Percentiles rank a stretch among this genome's conserved stretches.
Conservation (phyloP, 2,888 invertebrate species). For the Eurytoma californica region DNA sequence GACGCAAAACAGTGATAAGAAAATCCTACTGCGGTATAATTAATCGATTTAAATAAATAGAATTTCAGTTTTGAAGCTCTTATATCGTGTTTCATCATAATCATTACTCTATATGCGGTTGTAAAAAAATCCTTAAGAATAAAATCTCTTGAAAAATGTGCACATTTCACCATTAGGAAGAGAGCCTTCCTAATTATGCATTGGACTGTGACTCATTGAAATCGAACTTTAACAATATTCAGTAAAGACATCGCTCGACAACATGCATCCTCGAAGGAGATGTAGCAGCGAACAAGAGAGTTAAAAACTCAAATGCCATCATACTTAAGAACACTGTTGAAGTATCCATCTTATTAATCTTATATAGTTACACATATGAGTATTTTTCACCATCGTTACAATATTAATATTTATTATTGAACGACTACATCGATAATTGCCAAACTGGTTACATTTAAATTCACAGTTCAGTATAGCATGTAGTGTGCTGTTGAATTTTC, state of each 20-base stretch:
- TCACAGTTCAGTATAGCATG: too few relatives aligned
- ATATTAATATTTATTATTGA: slow-evolving; percentile 17
- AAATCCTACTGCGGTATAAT: slow-evolving; percentile 3
- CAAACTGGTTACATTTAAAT: not conserved
- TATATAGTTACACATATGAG: not conserved
- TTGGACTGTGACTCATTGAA: slow-evolving; percentile 12
- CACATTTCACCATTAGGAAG: slow-evolving; percentile 4
- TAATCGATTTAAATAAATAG: slow-evolving; percentile 17
- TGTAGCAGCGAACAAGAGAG: not conserved
- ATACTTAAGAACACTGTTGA: slow-evolving; percentile 13
- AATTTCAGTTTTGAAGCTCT: slow-evolving; percentile 22
- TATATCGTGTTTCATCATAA: slow-evolving; percentile 6
- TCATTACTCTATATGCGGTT: slow-evolving; percentile 26
- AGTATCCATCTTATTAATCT: slow-evolving; percentile 38
- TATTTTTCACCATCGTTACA: slow-evolving; percentile 1
- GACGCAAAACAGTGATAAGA: slow-evolving; percentile 10
- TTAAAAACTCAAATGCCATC: slow-evolving; percentile 30
- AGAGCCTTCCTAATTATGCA: not conserved
- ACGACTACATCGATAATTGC: slow-evolving; percentile 8
- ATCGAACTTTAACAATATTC: slow-evolving; percentile 50
- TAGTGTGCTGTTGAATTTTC: too few relatives aligned
- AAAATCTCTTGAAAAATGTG: slow-evolving; percentile 49
- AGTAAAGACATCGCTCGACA: too few relatives aligned
- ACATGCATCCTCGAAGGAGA: not conserved
- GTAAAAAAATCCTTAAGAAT: slow-evolving; percentile 48